A percentile compares a stretch with the other conserved stretches of the same genome.
Evolutionary conservation across 2,888 invertebrate species (phyloP).

Genomic region (Neria commutata): DNA sequence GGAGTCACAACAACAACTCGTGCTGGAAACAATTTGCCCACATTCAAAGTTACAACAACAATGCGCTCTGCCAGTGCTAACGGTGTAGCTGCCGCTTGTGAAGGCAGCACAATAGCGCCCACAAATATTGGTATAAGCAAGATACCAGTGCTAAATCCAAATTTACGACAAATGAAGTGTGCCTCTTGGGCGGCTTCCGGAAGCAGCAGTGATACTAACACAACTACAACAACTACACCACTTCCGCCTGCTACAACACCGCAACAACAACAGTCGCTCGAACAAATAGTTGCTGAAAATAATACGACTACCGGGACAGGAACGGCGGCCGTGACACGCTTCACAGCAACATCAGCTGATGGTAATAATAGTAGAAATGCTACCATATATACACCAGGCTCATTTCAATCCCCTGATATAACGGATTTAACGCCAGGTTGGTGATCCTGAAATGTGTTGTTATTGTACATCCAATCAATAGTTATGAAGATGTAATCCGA

Average conservation of each 20-base stretch:
- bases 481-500: too few species aligned
- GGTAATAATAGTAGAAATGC: conserved; percentile 36
- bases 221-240: conserved; percentile 40
- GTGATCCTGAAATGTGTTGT: too few species aligned
- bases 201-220: conserved; percentile 53
- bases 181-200: conserved; percentile 71
- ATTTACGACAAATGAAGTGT: conserved; percentile 71
- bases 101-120: conserved; percentile 58
- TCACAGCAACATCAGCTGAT: conserved; percentile 27
- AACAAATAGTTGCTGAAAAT: not conserved
- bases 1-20: too few species aligned
- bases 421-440: conserved; percentile 67
- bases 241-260: not conserved
- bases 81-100: conserved; percentile 37
- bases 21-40: too few species aligned
- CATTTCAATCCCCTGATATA: conserved; percentile 55
- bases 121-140: conserved; percentile 65
- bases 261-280: conserved; percentile 13
- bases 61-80: conserved; percentile 1
- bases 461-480: too few species aligned
- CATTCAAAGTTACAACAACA: not conserved
- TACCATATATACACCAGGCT: conserved; percentile 45
- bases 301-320: conserved; percentile 9
- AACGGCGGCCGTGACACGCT: too few species aligned
- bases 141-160: conserved; percentile 68